Base-by-base conservation (phyloP, 2,113 vertebrate genomes). In the Chionodraco myersi region DNA sequence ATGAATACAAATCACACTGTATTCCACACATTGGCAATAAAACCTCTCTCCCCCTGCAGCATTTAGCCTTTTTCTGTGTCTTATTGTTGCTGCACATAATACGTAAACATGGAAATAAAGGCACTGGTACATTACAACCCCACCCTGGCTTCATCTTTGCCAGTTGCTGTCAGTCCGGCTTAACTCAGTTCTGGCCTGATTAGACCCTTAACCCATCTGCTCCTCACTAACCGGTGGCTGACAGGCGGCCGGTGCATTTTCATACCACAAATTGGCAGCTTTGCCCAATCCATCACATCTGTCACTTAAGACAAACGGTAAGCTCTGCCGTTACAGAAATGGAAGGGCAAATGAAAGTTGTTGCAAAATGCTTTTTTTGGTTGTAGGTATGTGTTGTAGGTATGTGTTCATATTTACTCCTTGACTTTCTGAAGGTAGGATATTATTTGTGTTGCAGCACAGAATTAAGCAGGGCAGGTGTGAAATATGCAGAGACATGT, bases 171-270 rank as follows among this genome's bases (percentile, higher is more conserved):
- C 69, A 52, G 72, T 44, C 11, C 18, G 12, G 63, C 45, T 87
- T 84, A 91, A 82, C 79, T 80, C 56, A 72, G 73, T 62, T 72
- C 66, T 57, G 53, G 36, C 67, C 82, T 58, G 56, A 88, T 91
- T 83, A 89, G 75, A 84, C 63, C 70, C 57, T 76, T 71, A 44
- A 86, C 72, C 89, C 89, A 89, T 91, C 89, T 92, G 90, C 82
- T 88, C 45, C 77, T 41, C 53, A 41, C n/a, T 23, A 63, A 84
- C 60, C 73, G 21, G 21, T 21, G 21, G 21, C 21, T 76, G 67
- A 79, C 83, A 81, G 75, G 79, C 30, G 5, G 65, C 15, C 8
- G 12, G 44, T 67, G 80, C 63, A 41, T 82, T 70, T 70, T 71
- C 44, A 81, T 75, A 60, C 53, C 2, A 26, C 73, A 80, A 76